Conservation (phyloP, 2,797 vertebrate genomes). For the Gadopsis bispinosus region DNA sequence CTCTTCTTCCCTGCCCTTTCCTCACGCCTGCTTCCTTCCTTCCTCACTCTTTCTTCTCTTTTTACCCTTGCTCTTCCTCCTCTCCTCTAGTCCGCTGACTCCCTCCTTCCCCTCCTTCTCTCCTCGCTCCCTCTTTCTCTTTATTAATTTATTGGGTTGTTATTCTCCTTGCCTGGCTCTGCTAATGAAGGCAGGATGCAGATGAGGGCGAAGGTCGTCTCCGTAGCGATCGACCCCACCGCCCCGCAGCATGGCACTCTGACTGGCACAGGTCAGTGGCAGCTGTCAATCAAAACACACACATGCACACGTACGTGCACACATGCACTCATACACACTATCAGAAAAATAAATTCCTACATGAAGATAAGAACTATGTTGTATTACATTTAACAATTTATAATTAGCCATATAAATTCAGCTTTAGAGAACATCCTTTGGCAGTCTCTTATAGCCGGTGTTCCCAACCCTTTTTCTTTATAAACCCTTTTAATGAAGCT, state of each 20-base stretch:
- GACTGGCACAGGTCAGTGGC: slow-evolving; percentile 86
- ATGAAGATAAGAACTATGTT: slow-evolving; percentile 38
- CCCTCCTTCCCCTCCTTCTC: slow-evolving; percentile 35
- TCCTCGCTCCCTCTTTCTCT: slow-evolving; percentile 72
- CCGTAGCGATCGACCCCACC: slow-evolving; percentile 85
- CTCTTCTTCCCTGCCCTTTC: slow-evolving; percentile 65
- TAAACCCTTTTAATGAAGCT: slow-evolving; percentile 27
- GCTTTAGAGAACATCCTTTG: slow-evolving; percentile 9
- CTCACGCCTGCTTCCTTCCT: slow-evolving; percentile 47
- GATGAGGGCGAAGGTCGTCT: slow-evolving; percentile 87
- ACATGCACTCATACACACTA: slow-evolving; percentile 34
- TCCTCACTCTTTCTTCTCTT: slow-evolving; percentile 42
- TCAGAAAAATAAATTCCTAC: slow-evolving; percentile 47
- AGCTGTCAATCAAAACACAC: slow-evolving; percentile 87
- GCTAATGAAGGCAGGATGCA: slow-evolving; percentile 89
- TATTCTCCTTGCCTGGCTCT: slow-evolving; percentile 84
- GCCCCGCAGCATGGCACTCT: slow-evolving; percentile 84
- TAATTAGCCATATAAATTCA: slow-evolving; percentile 39
- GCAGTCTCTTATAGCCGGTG: not conserved
- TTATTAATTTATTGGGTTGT: slow-evolving; percentile 89
- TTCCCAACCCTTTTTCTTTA: slow-evolving; percentile 9
- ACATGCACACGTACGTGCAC: slow-evolving; percentile 34
- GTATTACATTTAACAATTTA: slow-evolving; percentile 33
- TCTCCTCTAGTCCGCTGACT: slow-evolving; percentile 58
- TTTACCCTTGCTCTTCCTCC: slow-evolving; percentile 64